Conservation (phyloP, 2,113 vertebrate species). For the Bufo gargarizans region DNA sequence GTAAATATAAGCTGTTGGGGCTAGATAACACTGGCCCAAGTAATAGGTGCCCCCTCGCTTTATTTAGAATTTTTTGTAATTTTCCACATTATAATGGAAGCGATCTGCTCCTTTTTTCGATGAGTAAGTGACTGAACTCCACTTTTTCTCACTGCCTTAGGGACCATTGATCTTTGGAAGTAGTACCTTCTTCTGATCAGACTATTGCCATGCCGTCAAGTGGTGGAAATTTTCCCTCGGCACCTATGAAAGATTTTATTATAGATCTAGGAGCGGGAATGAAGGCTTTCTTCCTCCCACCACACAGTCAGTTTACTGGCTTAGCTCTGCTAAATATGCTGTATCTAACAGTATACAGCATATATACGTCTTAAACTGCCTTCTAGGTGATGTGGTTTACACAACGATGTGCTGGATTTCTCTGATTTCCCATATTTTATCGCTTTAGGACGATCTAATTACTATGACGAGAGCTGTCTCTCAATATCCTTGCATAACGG, state of each 20-base stretch:
- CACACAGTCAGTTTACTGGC: background rate
- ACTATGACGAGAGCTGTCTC: background rate
- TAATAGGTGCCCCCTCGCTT: background rate
- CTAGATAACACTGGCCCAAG: background rate
- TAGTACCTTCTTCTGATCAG: slow-evolving; percentile 25
- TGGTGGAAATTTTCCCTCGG: slow-evolving; percentile 4
- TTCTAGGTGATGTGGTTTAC: background rate
- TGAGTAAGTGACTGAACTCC: background rate
- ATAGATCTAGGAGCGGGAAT: background rate
- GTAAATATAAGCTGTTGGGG: background rate
- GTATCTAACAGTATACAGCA: background rate
- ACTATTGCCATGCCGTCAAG: slow-evolving; percentile 24
- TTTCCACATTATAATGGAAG: background rate
- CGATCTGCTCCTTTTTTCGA: background rate
- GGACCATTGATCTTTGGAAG: slow-evolving; percentile 24
- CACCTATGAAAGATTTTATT: slow-evolving; percentile 30
- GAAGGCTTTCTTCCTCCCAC: background rate
- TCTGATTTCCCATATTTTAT: no score
- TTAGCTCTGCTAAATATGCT: background rate
- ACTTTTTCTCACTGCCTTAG: slow-evolving; percentile 12
- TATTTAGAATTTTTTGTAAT: background rate
- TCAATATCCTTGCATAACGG: background rate
- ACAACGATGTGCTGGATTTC: background rate
- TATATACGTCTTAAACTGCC: background rate
- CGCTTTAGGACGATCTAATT: background rate